phyloP scores from a whole-genome alignment of 37 sponge, comb jelly and placozoan genomes.

The Halichondria panicea region DNA sequence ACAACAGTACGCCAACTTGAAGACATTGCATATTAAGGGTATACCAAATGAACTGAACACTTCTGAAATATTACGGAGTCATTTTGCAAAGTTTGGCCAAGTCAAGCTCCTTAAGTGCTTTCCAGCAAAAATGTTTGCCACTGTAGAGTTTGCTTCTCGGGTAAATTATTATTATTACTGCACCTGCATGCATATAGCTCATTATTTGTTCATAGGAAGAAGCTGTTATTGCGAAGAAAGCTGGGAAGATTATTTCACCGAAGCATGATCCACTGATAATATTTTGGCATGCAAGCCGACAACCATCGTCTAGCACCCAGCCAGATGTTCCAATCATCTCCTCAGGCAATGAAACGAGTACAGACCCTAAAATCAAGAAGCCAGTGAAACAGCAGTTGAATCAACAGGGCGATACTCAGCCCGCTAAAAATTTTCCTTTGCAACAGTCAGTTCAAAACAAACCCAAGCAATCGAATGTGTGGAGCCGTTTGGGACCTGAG shows the following conservation, averaged over 20 bases:
- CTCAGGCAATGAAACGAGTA: no score
- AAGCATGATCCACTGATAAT: slow-evolving; percentile 34
- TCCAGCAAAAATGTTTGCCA: slow-evolving; percentile 57
- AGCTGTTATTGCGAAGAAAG: slow-evolving; percentile 52
- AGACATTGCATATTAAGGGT: slow-evolving; percentile 67
- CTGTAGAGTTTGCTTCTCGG: slow-evolving; percentile 49
- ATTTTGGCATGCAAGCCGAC: slow-evolving; percentile 49
- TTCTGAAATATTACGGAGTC: slow-evolving; percentile 12
- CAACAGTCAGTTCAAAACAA: background rate
- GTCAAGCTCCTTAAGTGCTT: slow-evolving; percentile 37
- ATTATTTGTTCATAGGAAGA: slow-evolving; percentile 18
- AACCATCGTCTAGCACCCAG: no score
- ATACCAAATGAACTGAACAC: slow-evolving; percentile 58
- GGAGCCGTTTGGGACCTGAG: background rate
- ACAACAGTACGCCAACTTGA: background rate
- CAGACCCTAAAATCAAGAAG: no score
- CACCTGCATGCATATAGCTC: background rate
- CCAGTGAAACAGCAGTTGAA: no score
- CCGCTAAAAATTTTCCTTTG: background rate
- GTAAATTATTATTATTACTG: slow-evolving; percentile 29
- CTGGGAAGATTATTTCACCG: slow-evolving; percentile 34
- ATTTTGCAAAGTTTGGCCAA: slow-evolving; percentile 68
- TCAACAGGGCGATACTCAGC: no score
- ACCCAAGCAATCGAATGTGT: background rate
- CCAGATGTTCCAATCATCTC: no score